phyloP scores from a whole-genome alignment of 2,797 vertebrate genomes.

The Cryptoprocta ferox region DNA sequence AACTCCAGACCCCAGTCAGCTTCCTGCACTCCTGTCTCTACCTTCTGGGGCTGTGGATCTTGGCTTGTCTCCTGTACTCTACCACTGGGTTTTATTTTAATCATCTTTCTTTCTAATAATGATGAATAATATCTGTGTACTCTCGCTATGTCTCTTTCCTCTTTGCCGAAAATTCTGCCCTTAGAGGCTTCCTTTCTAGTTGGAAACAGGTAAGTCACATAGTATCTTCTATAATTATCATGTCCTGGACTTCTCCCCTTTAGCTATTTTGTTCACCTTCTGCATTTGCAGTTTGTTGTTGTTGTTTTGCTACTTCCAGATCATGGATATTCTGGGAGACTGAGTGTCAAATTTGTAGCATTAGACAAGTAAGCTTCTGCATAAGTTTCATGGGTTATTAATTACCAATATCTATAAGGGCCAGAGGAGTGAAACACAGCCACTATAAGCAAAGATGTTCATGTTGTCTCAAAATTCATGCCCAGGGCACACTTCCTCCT shows the following conservation, averaged over 20 bases:
- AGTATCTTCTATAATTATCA: conserved; percentile 12
- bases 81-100: background rate
- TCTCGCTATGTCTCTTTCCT: background rate
- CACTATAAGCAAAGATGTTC: background rate
- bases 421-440: background rate
- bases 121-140: background rate
- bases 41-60: background rate
- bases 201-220: background rate
- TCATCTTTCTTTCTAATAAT: background rate
- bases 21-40: background rate
- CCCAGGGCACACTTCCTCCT: background rate
- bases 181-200: background rate
- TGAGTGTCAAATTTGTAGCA: background rate
- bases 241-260: background rate
- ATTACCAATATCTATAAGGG: background rate
- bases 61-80: background rate
- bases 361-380: conserved; percentile 18
- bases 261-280: conserved; percentile 4
- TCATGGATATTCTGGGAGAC: conserved; percentile 9
- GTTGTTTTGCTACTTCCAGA: background rate
- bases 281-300: background rate
- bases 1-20: background rate
- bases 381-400: conserved; percentile 1
- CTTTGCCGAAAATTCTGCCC: background rate
- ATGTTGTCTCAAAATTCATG: background rate